Percentiles rank a stretch among this genome's conserved stretches.
Conservation (phyloP, 2,113 vertebrate genomes). For the Cinclus cinclus region DNA sequence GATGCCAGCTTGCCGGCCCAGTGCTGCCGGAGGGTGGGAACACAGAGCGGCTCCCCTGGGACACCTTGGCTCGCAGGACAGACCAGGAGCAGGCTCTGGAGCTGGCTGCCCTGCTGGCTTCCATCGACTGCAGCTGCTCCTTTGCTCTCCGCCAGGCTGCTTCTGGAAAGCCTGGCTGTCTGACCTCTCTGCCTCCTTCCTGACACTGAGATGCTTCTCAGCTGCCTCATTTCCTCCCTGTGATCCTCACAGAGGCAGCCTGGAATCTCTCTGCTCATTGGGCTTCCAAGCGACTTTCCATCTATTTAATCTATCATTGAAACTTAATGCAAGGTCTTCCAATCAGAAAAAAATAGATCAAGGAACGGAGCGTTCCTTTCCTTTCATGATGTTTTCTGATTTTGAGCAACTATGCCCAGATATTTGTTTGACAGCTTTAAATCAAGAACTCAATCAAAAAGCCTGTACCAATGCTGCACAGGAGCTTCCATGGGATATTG, state of each 20-base stretch:
- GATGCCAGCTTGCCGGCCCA: background rate
- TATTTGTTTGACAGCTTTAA: background rate
- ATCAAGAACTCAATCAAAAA: background rate
- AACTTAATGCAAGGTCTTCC: background rate
- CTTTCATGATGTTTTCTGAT: background rate
- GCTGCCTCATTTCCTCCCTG: constrained; percentile 44
- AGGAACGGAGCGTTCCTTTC: background rate
- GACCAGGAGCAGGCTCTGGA: background rate
- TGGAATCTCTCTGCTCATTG: background rate
- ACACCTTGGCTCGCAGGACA: rapidly evolving
- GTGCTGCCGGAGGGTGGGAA: background rate
- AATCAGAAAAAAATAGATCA: background rate
- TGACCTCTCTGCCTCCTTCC: constrained; percentile 33
- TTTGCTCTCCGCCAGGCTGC: background rate
- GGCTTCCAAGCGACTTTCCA: constrained; percentile 1
- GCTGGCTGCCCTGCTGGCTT: constrained; percentile 1
- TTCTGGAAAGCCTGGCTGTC: background rate
- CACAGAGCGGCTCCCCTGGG: background rate
- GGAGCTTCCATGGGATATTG: background rate
- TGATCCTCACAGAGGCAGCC: background rate
- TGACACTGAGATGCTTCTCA: background rate
- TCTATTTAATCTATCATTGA: background rate
- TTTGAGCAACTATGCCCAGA: background rate
- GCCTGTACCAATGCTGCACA: background rate
- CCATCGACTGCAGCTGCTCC: constrained; percentile 15